Percentiles rank a stretch among this genome's conserved stretches.
Conservation (phyloP, 2,113 vertebrate genomes). For the Anseranas semipalmata region DNA sequence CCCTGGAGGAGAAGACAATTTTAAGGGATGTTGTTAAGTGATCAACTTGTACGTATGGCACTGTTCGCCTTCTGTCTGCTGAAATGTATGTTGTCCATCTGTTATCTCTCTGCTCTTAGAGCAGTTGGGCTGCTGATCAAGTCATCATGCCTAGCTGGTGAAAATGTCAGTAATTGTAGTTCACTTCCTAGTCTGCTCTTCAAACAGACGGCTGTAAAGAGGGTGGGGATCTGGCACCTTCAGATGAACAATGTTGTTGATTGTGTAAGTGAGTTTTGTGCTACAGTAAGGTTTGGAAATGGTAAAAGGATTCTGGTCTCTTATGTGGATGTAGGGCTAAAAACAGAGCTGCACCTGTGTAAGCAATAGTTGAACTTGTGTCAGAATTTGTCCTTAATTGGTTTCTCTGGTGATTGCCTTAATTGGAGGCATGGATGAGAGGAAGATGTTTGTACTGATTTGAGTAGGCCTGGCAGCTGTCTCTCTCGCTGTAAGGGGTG, state of each 20-base stretch:
- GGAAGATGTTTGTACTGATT: not conserved
- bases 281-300: not conserved
- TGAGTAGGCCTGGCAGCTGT: not conserved
- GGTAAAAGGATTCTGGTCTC: not conserved
- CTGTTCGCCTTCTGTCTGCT: not conserved
- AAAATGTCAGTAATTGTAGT: not conserved
- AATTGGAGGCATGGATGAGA: not conserved
- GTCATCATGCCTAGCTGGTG: not conserved
- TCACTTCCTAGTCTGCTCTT: not conserved
- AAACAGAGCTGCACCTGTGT: not conserved
- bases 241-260: not conserved
- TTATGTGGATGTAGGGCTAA: not conserved
- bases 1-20: not conserved
- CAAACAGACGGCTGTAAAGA: not conserved
- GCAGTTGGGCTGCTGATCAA: not conserved
- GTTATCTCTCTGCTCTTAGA: not conserved
- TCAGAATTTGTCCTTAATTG: not conserved
- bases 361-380: not conserved
- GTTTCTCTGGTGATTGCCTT: not conserved
- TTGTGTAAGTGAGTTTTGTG: not conserved
- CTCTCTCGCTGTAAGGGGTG: not conserved
- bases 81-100: not conserved
- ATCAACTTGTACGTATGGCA: not conserved
- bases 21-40: not conserved
- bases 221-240: not conserved